Evolutionary conservation across 2,113 vertebrate genomes (phyloP).

Genomic region (Sphyrna mokarran): DNA sequence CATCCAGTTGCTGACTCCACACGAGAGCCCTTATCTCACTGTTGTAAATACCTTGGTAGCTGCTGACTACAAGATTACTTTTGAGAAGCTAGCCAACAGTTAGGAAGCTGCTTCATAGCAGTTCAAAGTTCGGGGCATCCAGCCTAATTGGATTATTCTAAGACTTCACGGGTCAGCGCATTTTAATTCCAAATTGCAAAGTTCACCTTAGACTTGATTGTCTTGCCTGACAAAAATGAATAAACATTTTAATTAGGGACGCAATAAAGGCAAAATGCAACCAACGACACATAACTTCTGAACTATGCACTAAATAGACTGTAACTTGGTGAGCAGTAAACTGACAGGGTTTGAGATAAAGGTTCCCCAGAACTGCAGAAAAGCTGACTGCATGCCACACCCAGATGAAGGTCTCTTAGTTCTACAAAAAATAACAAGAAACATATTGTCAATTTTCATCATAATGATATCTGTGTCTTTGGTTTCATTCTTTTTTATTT

Average conservation of each 20-base stretch:
- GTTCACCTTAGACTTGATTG: background rate
- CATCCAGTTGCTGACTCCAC: constrained; percentile 34
- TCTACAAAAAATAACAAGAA: background rate
- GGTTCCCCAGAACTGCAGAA: background rate
- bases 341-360: background rate
- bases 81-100: background rate
- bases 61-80: constrained; percentile 35
- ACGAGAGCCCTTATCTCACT: constrained; percentile 22
- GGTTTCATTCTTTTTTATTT: background rate
- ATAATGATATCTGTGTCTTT: background rate
- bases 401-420: background rate
- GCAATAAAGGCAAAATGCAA: background rate
- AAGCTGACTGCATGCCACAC: background rate
- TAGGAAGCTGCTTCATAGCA: constrained; percentile 5
- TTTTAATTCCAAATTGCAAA: constrained; percentile 16
- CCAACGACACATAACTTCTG: background rate
- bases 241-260: constrained; percentile 5
- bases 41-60: constrained; percentile 29
- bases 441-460: background rate
- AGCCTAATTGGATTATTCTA: background rate
- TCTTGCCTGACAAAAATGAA: constrained; percentile 12
- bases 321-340: background rate
- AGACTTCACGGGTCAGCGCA: constrained; percentile 2
- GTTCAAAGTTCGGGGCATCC: constrained; percentile 5
- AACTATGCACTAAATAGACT: constrained; percentile 1